These are phyloP conservation scores for Phyto melanocephala DNA, from an alignment of 2,888 invertebrate genomes.

Conservation along the genomic window DNA sequence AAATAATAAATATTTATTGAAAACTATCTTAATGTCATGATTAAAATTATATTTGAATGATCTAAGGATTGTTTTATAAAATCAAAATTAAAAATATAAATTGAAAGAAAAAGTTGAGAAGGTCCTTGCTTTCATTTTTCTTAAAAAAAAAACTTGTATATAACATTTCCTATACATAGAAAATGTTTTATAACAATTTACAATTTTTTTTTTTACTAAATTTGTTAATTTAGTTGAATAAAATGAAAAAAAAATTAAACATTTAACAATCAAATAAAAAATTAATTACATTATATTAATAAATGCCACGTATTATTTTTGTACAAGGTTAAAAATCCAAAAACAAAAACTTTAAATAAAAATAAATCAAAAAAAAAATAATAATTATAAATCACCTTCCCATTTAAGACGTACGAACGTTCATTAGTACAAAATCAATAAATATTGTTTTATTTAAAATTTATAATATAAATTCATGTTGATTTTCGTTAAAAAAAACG, in stretches of 20 bases:
- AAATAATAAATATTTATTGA: not conserved
- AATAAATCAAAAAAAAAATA: not conserved
- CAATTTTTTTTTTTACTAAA: constrained; percentile 32
- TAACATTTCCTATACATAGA: constrained; percentile 48
- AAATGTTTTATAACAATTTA: constrained; percentile 57
- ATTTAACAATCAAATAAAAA: constrained; percentile 41
- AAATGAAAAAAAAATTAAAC: constrained; percentile 2
- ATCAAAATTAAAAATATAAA: constrained; percentile 32
- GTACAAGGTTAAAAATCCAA: constrained; percentile 47
- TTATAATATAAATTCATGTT: constrained; percentile 14
- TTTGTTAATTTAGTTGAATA: not conserved
- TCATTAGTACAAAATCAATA: constrained; percentile 55
- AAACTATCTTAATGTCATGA: not conserved
- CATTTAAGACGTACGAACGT: constrained; percentile 61
- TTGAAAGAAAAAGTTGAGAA: constrained; percentile 75
- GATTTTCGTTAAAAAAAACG: constrained; percentile 25
- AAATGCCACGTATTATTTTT: constrained; percentile 50
- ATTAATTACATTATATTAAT: constrained; percentile 34
- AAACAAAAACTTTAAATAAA: not conserved
- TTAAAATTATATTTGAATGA: constrained; percentile 9
- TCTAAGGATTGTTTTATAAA: constrained; percentile 20
- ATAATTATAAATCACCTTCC: constrained; percentile 60
- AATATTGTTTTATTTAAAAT: constrained; percentile 40
- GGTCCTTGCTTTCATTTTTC: constrained; percentile 76
- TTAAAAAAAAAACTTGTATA: constrained; percentile 27